Evolutionary conservation across 2,113 vertebrate species (phyloP), one percentile per base, ranked within the genome.

Genomic region (Datnioides undecimradiatus): DNA sequence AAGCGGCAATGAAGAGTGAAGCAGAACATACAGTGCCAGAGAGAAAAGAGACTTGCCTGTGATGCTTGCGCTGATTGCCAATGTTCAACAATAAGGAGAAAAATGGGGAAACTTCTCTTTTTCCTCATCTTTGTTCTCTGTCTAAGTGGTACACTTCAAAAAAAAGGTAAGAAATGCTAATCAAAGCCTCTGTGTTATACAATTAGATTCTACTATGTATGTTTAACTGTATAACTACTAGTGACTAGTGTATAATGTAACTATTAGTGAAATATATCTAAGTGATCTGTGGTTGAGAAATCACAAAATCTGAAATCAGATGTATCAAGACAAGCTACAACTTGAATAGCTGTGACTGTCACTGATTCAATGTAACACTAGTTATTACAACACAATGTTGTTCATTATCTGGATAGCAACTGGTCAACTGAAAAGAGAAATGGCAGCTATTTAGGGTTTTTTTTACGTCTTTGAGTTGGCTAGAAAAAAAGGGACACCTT

Each of bases 91-190:
- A 19, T 0, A 25, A 23, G 16, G 45, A n/a, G n/a, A 7, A 70
- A 63, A 2, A 90, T 92, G 91, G 29, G 43, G 33, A 90, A 71
- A 70, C 45, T 51, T 34, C 3, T 87, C 2, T 64, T 87, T 13
- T 11, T 68, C 19, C 27, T 92, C 0, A 0, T 82, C 40, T 23
- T 64, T 14, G 11, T 41, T 19, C 69, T 90, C 7, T 71, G 80
- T 27, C 2, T 83, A 2, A 59, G 74, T 6, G 71, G 14, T 0
- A 72, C 90, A 0, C 62, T 80, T 23, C 88, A 91, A 21, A 65
- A 49, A 4, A 46, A 69, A 64, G 91, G 93, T 94, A 80, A 81
- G 86, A 66, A 10, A 7, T 6, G 3, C 6, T 55, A 5, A 16
- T 60, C 0, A 5, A 8, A 48, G 2, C n/a, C n/a, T n/a, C n/a